Percentiles rank a stretch among this genome's conserved stretches.
Conservation (phyloP, 2,888 invertebrate species). For the Ernsta delagoae region DNA sequence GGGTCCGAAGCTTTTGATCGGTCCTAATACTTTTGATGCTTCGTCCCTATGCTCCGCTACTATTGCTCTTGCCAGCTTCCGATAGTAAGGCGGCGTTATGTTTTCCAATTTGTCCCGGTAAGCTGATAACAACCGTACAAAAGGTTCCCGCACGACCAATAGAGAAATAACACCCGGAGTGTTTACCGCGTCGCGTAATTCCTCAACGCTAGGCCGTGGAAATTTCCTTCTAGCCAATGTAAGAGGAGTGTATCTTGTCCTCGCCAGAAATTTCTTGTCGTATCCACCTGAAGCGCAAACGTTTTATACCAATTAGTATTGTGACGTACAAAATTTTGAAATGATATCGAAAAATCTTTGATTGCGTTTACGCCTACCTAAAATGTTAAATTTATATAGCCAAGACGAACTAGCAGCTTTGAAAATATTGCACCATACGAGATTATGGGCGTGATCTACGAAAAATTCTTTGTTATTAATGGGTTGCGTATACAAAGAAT, state of each 20-base stretch:
- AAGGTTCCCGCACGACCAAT: conserved; percentile 89
- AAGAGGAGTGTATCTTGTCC: conserved; percentile 86
- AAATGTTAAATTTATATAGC: conserved; percentile 91
- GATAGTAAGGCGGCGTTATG: conserved; percentile 88
- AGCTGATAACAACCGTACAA: conserved; percentile 89
- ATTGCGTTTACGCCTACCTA: conserved; percentile 73
- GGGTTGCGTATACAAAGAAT: conserved; percentile 59
- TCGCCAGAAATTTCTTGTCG: conserved; percentile 84
- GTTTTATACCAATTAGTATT: conserved; percentile 25
- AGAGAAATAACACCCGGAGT: conserved; percentile 87
- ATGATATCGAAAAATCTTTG: conserved; percentile 7
- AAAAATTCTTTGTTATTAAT: conserved; percentile 91
- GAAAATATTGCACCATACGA: conserved; percentile 91
- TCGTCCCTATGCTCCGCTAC: conserved; percentile 84
- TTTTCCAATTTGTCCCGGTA: conserved; percentile 91
- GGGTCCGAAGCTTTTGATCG: conserved; percentile 78
- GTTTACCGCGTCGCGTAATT: conserved; percentile 84
- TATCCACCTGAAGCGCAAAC: conserved; percentile 79
- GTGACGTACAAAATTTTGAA: conserved; percentile 22
- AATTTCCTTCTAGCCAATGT: conserved; percentile 88
- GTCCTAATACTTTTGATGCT: conserved; percentile 60
- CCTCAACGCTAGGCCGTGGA: conserved; percentile 87
- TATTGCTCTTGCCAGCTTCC: conserved; percentile 87
- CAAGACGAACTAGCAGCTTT: conserved; percentile 92
- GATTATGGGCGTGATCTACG: conserved; percentile 86